Evolutionary conservation across 1,140 invertebrate species (phyloP).

Genomic region (Frieseomelitta varia): DNA sequence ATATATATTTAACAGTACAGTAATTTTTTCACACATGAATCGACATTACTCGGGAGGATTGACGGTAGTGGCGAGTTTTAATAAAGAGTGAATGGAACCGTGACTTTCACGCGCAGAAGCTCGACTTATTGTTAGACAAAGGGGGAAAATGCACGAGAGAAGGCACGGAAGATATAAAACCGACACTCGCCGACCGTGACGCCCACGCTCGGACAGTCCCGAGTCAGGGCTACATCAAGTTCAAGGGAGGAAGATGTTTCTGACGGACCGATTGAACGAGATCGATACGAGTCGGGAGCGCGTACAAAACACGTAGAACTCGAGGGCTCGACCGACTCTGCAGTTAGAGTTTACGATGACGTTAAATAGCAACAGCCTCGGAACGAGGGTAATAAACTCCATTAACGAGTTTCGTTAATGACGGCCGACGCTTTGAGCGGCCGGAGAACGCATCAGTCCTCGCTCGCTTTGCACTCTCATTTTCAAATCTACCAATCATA

Average conservation of each 20-base stretch:
- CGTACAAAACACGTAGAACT: background rate
- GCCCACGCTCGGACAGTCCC: conserved; percentile 43
- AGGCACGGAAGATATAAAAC: background rate
- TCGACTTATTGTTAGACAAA: conserved; percentile 30
- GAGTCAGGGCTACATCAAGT: conserved; percentile 56
- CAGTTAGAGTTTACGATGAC: conserved; percentile 29
- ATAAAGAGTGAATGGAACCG: background rate
- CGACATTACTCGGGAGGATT: background rate
- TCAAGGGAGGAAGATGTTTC: conserved; percentile 10
- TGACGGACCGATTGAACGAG: conserved; percentile 29
- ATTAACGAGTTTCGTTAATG: conserved; percentile 45
- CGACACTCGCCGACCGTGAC: conserved; percentile 5
- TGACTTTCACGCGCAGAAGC: conserved; percentile 8
- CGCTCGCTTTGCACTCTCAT: background rate
- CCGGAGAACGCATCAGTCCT: background rate
- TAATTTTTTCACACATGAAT: background rate
- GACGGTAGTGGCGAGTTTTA: background rate
- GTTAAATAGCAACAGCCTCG: conserved; percentile 29
- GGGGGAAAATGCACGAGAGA: background rate
- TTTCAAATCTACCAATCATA: background rate
- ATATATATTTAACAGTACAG: too few species aligned
- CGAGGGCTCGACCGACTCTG: background rate
- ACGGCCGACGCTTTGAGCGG: conserved; percentile 5
- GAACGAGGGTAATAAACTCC: conserved; percentile 34
- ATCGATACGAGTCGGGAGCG: conserved; percentile 31